These are phyloP conservation scores for Luffia ferchaultella DNA, from an alignment of 2,888 invertebrate genomes.

Conservation along the genomic window DNA sequence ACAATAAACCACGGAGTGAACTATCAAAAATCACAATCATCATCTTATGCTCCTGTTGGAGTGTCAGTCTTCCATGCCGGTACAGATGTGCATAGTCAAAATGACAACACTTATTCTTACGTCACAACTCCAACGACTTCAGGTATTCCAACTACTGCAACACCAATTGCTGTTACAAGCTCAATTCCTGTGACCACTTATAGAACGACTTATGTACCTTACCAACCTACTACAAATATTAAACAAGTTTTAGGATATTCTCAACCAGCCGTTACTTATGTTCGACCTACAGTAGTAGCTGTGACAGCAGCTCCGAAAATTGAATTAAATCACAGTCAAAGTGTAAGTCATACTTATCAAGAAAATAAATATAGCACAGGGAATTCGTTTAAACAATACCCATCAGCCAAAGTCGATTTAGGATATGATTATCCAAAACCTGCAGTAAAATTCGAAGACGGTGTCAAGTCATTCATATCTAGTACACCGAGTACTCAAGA, in stretches of 20 bases:
- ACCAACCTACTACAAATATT: conserved; percentile 42
- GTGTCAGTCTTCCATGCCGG: conserved; percentile 48
- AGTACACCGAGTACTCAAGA: conserved; percentile 27
- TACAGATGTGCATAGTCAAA: conserved; percentile 31
- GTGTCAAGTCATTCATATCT: conserved; percentile 34
- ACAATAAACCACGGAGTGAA: background rate
- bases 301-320: conserved; percentile 29
- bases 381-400: background rate
- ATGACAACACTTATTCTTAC: conserved; percentile 39
- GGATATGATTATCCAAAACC: conserved; percentile 37
- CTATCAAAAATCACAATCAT: background rate
- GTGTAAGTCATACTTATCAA: conserved; percentile 34
- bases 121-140: conserved; percentile 51
- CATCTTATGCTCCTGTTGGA: background rate
- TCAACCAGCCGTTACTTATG: conserved; percentile 48
- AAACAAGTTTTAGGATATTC: conserved; percentile 52
- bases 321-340: conserved; percentile 30
- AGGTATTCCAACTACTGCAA: conserved; percentile 47
- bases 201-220: conserved; percentile 43
- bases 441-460: conserved; percentile 42
- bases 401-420: conserved; percentile 18
- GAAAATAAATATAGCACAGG: conserved; percentile 23
- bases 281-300: conserved; percentile 40
- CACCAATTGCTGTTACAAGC: conserved; percentile 44
- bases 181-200: conserved; percentile 38